Evolutionary conservation across 2,888 invertebrate species (phyloP).

Genomic region (Cepaea hortensis): DNA sequence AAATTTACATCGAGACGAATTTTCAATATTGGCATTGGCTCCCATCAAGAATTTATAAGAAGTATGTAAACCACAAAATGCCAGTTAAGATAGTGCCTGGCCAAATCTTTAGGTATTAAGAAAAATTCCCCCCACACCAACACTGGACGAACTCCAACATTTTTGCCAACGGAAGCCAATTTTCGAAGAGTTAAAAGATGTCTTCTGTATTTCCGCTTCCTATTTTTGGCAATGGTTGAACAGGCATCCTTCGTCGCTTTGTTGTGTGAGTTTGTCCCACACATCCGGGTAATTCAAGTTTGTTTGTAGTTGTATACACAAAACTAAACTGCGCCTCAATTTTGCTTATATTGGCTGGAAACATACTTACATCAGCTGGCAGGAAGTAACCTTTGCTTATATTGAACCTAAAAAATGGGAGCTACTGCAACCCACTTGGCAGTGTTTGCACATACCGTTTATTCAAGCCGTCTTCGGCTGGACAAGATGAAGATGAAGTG

Average conservation of each 20-base stretch:
- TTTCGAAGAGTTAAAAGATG: conserved; percentile 9
- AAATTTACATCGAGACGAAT: too few species aligned
- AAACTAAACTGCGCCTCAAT: conserved; percentile 22
- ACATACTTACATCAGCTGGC: conserved; percentile 6
- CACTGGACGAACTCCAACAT: neutral
- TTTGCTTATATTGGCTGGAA: conserved; percentile 33
- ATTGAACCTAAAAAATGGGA: conserved; percentile 1
- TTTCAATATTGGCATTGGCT: too few species aligned
- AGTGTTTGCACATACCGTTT: conserved; percentile 42
- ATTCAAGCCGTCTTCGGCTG: conserved; percentile 23
- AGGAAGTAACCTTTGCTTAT: conserved; percentile 32
- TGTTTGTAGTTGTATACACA: conserved; percentile 38
- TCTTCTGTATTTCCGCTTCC: conserved; percentile 35
- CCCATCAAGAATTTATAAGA: too few species aligned
- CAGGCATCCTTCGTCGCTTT: conserved; percentile 29
- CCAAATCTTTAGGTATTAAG: too few species aligned
- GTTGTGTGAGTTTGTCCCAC: conserved; percentile 33
- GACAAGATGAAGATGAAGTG: conserved; percentile 24
- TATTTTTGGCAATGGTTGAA: conserved; percentile 22
- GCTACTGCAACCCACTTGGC: conserved; percentile 29
- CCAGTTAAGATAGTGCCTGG: too few species aligned
- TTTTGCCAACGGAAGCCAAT: conserved; percentile 25
- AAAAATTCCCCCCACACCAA: too few species aligned
- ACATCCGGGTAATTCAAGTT: conserved; percentile 33
- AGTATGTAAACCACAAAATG: too few species aligned